Evolutionary conservation across 1,140 invertebrate species (phyloP), one percentile per base, ranked within the genome.

Genomic region (Xylocopa sonorina): DNA sequence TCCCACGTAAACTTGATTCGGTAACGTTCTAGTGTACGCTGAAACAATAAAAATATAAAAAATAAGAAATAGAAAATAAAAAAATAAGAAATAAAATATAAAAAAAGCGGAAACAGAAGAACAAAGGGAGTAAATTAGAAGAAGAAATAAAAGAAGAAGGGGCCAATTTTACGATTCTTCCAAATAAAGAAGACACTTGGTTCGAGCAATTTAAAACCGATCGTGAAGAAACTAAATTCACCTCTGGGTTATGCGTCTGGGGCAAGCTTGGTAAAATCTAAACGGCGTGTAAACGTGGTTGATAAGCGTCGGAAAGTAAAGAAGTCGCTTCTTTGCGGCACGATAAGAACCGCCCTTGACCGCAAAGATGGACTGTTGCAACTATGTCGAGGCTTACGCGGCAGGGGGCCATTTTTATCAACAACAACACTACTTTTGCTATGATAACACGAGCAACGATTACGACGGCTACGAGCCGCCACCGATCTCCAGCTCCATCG

Each of bases 301-400:
- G 68, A 78, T 71, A 71, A 63, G 55, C 24, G 18, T 48, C 24
- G 34, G 24, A 6, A 38, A 46, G 32, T 27, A 34, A 53, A 34
- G 24, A 46, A 57, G 29, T 46, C 53, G 21, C n/a, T 57, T 53
- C 58, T 38, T 50, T 9, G 53, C 64, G 53, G n/a, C 67, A 80
- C 50, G 76, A 73, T 72, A 77, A 46, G 46, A 60, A 38, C 67
- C 63, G 51, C 48, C 72, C 41, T 77, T 43, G 66, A 34, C 53
- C 48, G 48, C 53, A 62, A 83, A 87, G 41, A 94, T 94, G 94
- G 92, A 94, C 90, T 94, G 93, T 87, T 94, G 93, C 87, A 94
- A 94, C 77, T 94, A 94, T 86, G 89, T 94, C 85, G 92, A 92
- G 80, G 90, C 92, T 24, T 93, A 93, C 81, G 85, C 92, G 62